Percentiles rank a stretch among this genome's conserved stretches.
Evolutionary conservation across 2,797 vertebrate genomes (phyloP).

Genomic region (Varecia variegata): DNA sequence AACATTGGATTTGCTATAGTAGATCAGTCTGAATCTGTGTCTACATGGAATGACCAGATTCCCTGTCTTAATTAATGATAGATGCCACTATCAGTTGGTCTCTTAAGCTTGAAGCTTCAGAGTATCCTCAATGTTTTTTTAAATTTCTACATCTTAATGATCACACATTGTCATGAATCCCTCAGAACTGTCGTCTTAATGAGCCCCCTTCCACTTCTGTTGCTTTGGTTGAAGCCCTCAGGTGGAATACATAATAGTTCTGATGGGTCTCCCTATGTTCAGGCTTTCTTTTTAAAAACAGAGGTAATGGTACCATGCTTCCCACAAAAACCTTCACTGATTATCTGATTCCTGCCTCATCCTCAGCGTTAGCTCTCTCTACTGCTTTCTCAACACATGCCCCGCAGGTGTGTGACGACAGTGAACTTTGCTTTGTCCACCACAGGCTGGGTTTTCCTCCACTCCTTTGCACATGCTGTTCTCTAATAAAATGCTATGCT

Average conservation of each 20-base stretch:
- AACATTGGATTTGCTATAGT: neutral
- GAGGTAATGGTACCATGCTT: neutral
- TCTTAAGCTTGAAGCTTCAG: neutral
- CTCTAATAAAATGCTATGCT: neutral
- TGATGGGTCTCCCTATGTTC: neutral
- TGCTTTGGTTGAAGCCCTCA: neutral
- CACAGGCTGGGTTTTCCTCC: neutral
- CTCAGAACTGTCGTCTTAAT: neutral
- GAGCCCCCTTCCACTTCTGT: neutral
- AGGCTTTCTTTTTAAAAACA: neutral
- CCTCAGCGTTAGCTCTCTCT: fast-evolving
- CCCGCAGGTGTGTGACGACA: neutral
- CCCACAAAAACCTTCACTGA: fast-evolving
- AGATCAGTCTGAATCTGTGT: neutral
- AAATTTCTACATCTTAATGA: neutral
- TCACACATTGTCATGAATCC: too few relatives aligned
- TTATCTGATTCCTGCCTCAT: too few relatives aligned
- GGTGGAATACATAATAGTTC: neutral
- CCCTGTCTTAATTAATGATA: neutral
- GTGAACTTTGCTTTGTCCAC: neutral
- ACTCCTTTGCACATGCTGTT: neutral
- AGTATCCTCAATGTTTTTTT: neutral
- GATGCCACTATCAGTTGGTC: fast-evolving
- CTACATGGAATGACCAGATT: neutral
- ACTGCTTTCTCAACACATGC: neutral